Evolutionary conservation across 2,888 invertebrate genomes (phyloP), one percentile per base, ranked within the genome.

Genomic region (Drosophila mulleri): DNA sequence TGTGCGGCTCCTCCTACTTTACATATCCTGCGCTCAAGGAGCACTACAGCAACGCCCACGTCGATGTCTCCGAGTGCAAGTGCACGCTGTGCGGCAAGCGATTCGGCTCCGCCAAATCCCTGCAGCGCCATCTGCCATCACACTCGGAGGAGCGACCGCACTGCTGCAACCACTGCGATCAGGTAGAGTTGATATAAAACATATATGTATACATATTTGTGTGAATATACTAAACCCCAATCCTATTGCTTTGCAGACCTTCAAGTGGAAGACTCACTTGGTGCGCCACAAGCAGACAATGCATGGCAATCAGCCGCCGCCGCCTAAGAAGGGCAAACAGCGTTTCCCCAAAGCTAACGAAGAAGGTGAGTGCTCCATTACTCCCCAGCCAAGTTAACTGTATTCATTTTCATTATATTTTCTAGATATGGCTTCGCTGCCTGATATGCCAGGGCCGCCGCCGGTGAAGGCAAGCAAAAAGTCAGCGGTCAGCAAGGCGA

Each of bases 131-230:
- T 75, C 82, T 92, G 75, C 92, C 92, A n/a, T 92, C 93, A 1
- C 93, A 93, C 75, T 93, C 93, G 9, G 93, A 93, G 75, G 93
- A 93, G 69, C 82, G 93, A 29, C 93, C 93, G 50, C 93, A 93
- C 60, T 91, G 92, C 66, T 93, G 93, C 74, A 90, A 89, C 72
- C 90, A 92, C 69, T 93, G 93, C 89, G 91, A 92, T 80, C 92
- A 93, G 89, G 92, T 93, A 75, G 45, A 48, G 2, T 32, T 11
- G 1, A 23, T 16, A 45, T 48, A 12, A 0, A 35, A 23, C 2
- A 29, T 23, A 42, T 18, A 29, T 23, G 37, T 18, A 12, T 14
- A 14, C n/a, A 3, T 4, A 11, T 9, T 0, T 29, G 29, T 29
- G 0, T 29, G 29, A 54, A n/a, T 14, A 18, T 9, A 42, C 14